These are phyloP conservation scores for Trypoxylus dichotomus DNA, from an alignment of 1,140 invertebrate species.

Conservation along the genomic window DNA sequence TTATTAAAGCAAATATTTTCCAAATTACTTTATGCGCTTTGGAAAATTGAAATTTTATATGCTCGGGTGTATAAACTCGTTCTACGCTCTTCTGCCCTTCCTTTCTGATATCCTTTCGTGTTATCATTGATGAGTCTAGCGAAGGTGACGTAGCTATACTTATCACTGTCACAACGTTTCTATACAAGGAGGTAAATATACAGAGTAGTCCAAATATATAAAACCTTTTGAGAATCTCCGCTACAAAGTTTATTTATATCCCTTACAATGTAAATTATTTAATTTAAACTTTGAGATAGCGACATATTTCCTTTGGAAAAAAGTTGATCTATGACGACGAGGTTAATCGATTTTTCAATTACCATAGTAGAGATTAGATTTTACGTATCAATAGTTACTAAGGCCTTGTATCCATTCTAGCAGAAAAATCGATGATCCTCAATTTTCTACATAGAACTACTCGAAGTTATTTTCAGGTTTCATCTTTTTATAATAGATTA, in stretches of 20 bases:
- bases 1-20: not conserved
- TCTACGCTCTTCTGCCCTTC: no score
- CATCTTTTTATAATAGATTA: no score
- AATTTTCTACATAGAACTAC: no score
- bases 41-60: not conserved
- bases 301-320: no score
- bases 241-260: no score
- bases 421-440: not conserved
- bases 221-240: no score
- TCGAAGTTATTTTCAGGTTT: no score
- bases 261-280: no score
- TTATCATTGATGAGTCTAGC: not conserved
- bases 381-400: not conserved
- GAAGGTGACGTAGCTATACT: not conserved
- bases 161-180: not conserved
- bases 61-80: not conserved
- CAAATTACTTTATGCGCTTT: not conserved
- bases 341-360: not conserved
- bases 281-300: no score
- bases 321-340: no score
- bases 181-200: no score
- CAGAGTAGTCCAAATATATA: no score
- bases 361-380: not conserved
- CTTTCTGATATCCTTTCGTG: not conserved
- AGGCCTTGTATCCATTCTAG: not conserved